phyloP scores from a whole-genome alignment of 2,113 vertebrate species.

The Hippocampus zosterae region DNA sequence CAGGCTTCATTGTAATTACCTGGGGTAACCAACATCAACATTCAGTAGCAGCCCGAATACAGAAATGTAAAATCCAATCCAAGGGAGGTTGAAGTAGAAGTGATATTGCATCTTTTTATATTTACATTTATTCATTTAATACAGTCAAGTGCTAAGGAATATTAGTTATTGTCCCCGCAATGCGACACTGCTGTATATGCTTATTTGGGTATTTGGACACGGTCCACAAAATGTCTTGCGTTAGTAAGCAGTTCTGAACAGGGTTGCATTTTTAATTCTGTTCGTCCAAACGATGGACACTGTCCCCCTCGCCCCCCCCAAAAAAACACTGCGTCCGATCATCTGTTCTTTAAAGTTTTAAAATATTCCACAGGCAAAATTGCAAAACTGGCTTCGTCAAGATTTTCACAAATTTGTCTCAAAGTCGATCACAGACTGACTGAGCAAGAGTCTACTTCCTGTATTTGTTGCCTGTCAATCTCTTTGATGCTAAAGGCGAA shows the following conservation, averaged over 20 bases:
- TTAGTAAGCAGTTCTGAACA: background rate
- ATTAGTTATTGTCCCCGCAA: background rate
- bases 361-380: background rate
- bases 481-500: background rate
- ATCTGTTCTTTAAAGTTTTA: background rate
- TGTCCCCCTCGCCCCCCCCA: too few species aligned
- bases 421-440: background rate
- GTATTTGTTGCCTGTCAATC: background rate
- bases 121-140: background rate
- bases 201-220: background rate
- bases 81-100: background rate
- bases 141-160: background rate
- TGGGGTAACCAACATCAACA: background rate
- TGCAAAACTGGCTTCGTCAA: background rate
- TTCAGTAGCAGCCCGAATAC: background rate
- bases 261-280: too few species aligned
- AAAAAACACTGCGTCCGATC: background rate
- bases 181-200: background rate
- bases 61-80: background rate
- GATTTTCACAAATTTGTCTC: background rate
- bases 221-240: background rate
- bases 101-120: background rate
- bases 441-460: background rate
- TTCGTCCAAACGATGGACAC: background rate
- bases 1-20: background rate